phyloP scores from a whole-genome alignment of 92 coral and sea anemone genomes.

The Epizoanthus stellaris region DNA sequence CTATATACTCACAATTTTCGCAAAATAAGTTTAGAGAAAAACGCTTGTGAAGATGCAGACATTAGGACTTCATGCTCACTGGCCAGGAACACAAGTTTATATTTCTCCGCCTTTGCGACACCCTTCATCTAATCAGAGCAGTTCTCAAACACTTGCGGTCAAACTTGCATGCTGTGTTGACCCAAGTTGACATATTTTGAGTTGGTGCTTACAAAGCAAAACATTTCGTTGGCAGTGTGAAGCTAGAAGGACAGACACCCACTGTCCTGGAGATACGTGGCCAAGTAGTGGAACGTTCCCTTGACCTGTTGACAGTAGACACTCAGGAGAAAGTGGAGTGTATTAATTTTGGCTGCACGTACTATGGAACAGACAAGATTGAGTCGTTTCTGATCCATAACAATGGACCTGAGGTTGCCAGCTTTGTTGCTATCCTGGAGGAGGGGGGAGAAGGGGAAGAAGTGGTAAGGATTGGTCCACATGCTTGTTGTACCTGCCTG shows the following conservation, averaged over 20 bases:
- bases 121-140: too few species aligned
- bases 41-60: too few species aligned
- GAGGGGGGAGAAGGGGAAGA: constrained; percentile 98
- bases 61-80: too few species aligned
- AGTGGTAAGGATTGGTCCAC: constrained; percentile 72
- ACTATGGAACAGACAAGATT: constrained; percentile 90
- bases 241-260: constrained; percentile 90
- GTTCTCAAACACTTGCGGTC: too few species aligned
- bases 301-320: constrained; percentile 74
- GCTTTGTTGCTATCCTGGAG: constrained; percentile 92
- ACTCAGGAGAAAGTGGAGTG: constrained; percentile 70
- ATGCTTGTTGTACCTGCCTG: background rate
- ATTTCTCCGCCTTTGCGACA: too few species aligned
- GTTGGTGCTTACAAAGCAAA: background rate
- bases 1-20: too few species aligned
- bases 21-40: too few species aligned
- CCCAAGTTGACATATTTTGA: too few species aligned
- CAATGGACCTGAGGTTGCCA: constrained; percentile 92
- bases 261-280: constrained; percentile 80
- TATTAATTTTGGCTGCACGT: constrained; percentile 89
- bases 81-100: too few species aligned
- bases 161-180: too few species aligned
- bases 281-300: constrained; percentile 85
- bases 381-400: constrained; percentile 81
- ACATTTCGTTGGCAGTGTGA: constrained; percentile 60